These are phyloP conservation scores for Miichthys miiuy DNA, from an alignment of 2,797 vertebrate species.

Conservation along the genomic window DNA sequence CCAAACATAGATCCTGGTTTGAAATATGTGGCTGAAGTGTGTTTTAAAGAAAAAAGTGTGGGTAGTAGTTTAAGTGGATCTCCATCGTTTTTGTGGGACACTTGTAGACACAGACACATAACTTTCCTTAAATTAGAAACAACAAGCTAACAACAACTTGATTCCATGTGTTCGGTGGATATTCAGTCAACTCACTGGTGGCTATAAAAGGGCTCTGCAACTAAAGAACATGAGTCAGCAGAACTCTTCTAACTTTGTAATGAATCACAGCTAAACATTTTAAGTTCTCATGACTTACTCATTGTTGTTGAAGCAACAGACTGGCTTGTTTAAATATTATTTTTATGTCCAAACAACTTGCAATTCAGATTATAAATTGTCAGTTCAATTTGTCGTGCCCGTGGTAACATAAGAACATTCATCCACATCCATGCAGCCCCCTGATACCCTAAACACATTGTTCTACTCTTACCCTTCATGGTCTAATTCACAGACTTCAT, in stretches of 20 bases:
- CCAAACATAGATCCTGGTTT: not conserved
- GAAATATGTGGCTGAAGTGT: not conserved
- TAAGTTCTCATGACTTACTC: not conserved
- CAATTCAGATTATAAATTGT: not conserved
- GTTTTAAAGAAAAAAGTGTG: not conserved
- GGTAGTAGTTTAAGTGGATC: not conserved
- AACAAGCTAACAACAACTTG: too few relatives aligned
- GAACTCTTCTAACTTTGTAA: not conserved
- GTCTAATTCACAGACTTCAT: slow-evolving; percentile 13
- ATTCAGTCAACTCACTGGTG: too few relatives aligned
- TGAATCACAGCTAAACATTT: not conserved
- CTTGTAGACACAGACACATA: not conserved
- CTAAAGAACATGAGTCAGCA: too few relatives aligned
- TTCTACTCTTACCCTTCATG: not conserved
- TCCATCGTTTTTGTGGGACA: not conserved
- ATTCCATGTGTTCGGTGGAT: too few relatives aligned
- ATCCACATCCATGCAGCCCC: not conserved
- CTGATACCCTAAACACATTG: not conserved
- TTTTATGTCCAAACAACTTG: not conserved
- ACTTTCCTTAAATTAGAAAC: not conserved
- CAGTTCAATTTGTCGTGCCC: not conserved
- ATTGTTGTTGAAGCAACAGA: not conserved
- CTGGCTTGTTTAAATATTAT: not conserved
- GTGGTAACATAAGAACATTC: not conserved
- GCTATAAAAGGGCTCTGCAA: too few relatives aligned